Evolutionary conservation across 1,140 invertebrate genomes (phyloP), one percentile per base, ranked within the genome.

Genomic region (Monomorium pharaonis): DNA sequence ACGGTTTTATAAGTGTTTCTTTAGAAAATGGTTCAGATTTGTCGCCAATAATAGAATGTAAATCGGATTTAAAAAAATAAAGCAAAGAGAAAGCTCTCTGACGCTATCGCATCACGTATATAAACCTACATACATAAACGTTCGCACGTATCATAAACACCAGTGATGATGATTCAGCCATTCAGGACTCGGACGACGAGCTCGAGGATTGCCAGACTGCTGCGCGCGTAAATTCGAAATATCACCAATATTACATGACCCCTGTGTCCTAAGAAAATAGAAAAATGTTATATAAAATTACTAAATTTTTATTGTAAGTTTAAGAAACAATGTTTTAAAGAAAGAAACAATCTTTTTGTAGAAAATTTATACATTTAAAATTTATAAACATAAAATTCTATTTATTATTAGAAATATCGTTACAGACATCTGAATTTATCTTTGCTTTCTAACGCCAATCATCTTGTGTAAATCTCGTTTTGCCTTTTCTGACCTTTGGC

Each of bases 401-500:
- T n/a, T n/a, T n/a, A n/a, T n/a, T n/a, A n/a, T n/a, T n/a, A n/a
- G n/a, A n/a, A n/a, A n/a, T n/a, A n/a, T 65, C 16, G 14, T 27
- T 70, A 74, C 69, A 74, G 27, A 18, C 12, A 62, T 63, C 3
- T 54, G n/a, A 42, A 56, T 88, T 84, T 95, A 96, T 93, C 96
- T 95, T 92, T 96, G 95, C 86, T 97, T 97, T 86, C 96, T 95
- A 10, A 96, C 96, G 12, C 95, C 90, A 60, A 94, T 94, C 92
- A 96, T 96, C 89, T 96, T 96, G 81, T 95, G 96, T 30, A 96
- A 95, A 93, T 96, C 96, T 69, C 96, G 94, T n/a, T 88, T 97
- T 95, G 10, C 96, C 96, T 89, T 95, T 96, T 21, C 96, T 96
- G 58, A 92, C 96, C 91, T 96, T 96, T 1, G 96, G 96, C 88